Evolutionary conservation across 2,888 invertebrate species (phyloP).

Genomic region (Cephus rjabovi): DNA sequence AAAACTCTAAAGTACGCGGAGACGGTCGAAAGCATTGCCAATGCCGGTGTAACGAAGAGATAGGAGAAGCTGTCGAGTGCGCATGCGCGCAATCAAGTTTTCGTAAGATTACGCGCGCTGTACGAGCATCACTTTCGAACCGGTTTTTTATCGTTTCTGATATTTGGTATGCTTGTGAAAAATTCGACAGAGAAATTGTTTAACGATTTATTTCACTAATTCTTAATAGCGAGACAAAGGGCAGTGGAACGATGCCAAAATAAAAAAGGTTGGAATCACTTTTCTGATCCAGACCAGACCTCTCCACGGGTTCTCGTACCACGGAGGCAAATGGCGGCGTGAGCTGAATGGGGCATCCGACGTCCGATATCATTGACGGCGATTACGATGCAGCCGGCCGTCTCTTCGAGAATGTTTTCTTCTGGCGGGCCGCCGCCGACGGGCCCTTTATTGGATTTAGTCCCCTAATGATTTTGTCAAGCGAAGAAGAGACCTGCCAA

Average conservation of each 20-base stretch:
- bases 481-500: constrained; percentile 49
- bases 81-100: background rate
- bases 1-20: background rate
- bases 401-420: constrained; percentile 56
- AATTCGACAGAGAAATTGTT: constrained; percentile 36
- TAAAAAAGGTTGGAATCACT: background rate
- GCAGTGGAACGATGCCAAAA: background rate
- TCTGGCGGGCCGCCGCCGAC: constrained; percentile 35
- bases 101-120: background rate
- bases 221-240: constrained; percentile 33
- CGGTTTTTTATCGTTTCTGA: background rate
- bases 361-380: constrained; percentile 45
- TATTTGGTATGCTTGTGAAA: background rate
- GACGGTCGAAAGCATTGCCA: background rate
- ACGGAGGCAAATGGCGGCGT: constrained; percentile 10
- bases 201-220: constrained; percentile 43
- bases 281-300: constrained; percentile 16
- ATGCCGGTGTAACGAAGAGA: background rate
- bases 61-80: background rate
- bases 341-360: constrained; percentile 18
- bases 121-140: background rate
- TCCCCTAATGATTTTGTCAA: constrained; percentile 59
- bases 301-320: constrained; percentile 19
- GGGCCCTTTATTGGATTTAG: constrained; percentile 58
- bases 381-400: constrained; percentile 56